Base-by-base conservation (phyloP, 2,888 invertebrate genomes). In the Agriopis aurantiaria region DNA sequence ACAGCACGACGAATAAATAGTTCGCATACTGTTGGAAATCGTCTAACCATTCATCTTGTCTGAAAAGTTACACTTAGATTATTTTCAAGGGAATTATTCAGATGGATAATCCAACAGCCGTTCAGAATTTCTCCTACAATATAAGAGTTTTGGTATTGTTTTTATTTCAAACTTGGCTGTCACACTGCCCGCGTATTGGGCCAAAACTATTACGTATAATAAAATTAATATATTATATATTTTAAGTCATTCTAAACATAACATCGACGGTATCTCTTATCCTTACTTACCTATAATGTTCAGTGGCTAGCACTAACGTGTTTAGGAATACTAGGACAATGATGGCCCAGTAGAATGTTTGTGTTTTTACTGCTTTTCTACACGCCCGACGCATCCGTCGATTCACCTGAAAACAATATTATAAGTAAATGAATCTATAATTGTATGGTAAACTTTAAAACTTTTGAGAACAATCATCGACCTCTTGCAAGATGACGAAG, bases 321-420 rank as follows among this genome's bases (percentile, higher is more conserved):
- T 99, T 99, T 68, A 99, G 95, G 90, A 99, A 99, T 72, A 99
- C 99, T 78, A 99, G 96, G 40, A 99, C 96, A 85, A 99, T 99
- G 88, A 99, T 99, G 61, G 98, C 95, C 99, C 99, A 99, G 91
- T 99, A 99, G 91, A 98, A 99, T 2, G 97, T 96, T 92, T 99
- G 99, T 0, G 99, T 98, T 90, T 99, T 99, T 23, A 99, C 99
- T 10, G 98, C 98, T 88, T 98, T 98, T 43, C 99, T 96, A 84
- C 99, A 99, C 0, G 97, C 96, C 82, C 99, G 95, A 76, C 99
- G 95, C 96, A 98, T 96, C 65, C 99, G 95, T 55, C 99, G 95
- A 90, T 99, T 99, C 4, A 96, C 95, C 93, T 94, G 71, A 51
- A 85, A 75, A 66, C 46, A 6, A 43, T n/a, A 46, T 23, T 2